Evolutionary conservation across 2,113 vertebrate species (phyloP).

Genomic region (Paramisgurnus dabryanus): DNA sequence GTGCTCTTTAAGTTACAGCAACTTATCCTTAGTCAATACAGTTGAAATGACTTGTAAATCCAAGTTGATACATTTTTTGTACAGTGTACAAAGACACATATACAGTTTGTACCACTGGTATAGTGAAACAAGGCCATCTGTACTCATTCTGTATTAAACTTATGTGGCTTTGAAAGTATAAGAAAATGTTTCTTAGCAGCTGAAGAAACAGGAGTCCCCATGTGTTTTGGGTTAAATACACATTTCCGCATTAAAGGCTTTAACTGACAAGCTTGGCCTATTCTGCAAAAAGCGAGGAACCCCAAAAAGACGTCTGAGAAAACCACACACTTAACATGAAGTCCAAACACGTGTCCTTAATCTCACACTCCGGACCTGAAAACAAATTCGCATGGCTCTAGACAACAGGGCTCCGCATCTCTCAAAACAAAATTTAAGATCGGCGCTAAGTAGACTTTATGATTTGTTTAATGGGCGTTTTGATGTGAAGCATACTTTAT

Average conservation of each 20-base stretch:
- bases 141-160: conserved; percentile 55
- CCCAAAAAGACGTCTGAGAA: conserved; percentile 60
- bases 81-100: neutral
- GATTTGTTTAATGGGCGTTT: conserved; percentile 78
- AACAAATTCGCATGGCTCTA: conserved; percentile 85
- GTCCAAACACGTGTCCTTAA: conserved; percentile 87
- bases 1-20: no score
- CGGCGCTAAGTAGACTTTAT: conserved; percentile 74
- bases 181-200: conserved; percentile 89
- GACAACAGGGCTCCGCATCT: conserved; percentile 76
- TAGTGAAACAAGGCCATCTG: conserved; percentile 23
- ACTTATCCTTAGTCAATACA: no score
- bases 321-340: conserved; percentile 74
- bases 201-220: conserved; percentile 85
- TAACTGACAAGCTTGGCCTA: conserved; percentile 76
- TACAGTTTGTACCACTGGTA: conserved; percentile 3
- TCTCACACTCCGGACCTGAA: conserved; percentile 82
- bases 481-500: conserved; percentile 80
- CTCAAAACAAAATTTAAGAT: conserved; percentile 76
- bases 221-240: conserved; percentile 85
- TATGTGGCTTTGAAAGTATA: conserved; percentile 71
- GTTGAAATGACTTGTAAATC: no score
- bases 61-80: neutral
- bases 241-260: conserved; percentile 79
- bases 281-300: conserved; percentile 68